Evolutionary conservation across 2,888 invertebrate genomes (phyloP).

Genomic region (Drosophila vallismaia): DNA sequence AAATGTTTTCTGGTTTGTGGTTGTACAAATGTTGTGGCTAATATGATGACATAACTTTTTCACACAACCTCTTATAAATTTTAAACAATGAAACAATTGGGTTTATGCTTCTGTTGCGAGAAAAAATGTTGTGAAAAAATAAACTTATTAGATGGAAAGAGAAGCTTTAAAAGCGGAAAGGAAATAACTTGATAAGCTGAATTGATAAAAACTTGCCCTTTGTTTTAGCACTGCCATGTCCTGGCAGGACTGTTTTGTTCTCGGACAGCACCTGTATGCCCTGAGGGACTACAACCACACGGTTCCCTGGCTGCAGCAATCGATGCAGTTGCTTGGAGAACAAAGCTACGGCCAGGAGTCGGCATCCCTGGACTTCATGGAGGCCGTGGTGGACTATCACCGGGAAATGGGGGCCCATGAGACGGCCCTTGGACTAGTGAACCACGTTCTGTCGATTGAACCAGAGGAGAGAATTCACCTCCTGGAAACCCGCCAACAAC

Average conservation of each 20-base stretch:
- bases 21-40: conserved; percentile 1
- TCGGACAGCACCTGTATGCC: conserved; percentile 94
- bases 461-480: conserved; percentile 92
- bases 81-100: background rate
- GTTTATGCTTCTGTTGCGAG: background rate
- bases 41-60: background rate
- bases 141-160: background rate
- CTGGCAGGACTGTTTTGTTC: conserved; percentile 97
- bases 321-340: conserved; percentile 89
- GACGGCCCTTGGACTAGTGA: conserved; percentile 92
- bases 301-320: conserved; percentile 96
- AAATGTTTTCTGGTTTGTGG: background rate
- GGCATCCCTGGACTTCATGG: conserved; percentile 73
- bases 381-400: conserved; percentile 74
- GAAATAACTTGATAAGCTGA: background rate
- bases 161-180: background rate
- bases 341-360: conserved; percentile 83
- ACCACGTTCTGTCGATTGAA: conserved; percentile 90
- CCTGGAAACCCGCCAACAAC: conserved; percentile 92
- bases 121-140: background rate
- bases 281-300: conserved; percentile 96
- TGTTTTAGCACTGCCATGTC: conserved; percentile 86
- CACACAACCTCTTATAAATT: background rate
- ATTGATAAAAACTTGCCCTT: conserved; percentile 13
- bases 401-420: conserved; percentile 87